Evolutionary conservation across 2,888 invertebrate genomes (phyloP).

Genomic region (Hirtodrosophila trivittata): DNA sequence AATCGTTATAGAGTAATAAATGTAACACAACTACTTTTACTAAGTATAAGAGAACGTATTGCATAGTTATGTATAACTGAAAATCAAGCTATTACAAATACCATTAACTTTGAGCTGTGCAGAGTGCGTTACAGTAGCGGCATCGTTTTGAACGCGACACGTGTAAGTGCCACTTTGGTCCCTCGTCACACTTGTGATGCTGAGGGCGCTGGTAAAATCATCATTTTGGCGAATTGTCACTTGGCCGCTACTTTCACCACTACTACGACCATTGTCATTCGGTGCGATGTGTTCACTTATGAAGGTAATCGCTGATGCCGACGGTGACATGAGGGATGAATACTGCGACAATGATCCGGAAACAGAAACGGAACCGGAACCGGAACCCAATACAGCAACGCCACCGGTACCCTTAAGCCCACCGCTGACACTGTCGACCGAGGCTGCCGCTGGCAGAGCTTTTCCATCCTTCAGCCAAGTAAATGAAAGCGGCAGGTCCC

Average conservation of each 20-base stretch:
- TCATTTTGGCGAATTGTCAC: constrained; percentile 86
- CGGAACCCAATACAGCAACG: constrained; percentile 65
- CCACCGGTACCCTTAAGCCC: constrained; percentile 80
- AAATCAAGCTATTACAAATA: constrained; percentile 78
- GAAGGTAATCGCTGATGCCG: constrained; percentile 31
- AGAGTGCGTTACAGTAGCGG: constrained; percentile 86
- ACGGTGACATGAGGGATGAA: constrained; percentile 44
- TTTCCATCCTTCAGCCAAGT: constrained; percentile 87
- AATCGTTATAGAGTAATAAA: too few relatives aligned
- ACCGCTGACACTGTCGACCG: constrained; percentile 64
- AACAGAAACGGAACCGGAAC: constrained; percentile 39
- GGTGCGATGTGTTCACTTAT: constrained; percentile 38
- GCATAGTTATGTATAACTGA: neutral
- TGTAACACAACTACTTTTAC: too few relatives aligned
- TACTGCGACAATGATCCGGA: constrained; percentile 41
- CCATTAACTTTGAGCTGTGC: constrained; percentile 86
- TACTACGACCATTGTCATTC: constrained; percentile 81
- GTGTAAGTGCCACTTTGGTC: constrained; percentile 86
- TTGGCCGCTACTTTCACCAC: constrained; percentile 83
- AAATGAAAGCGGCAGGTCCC: constrained; percentile 87
- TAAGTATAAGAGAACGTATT: neutral
- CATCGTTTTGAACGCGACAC: constrained; percentile 86
- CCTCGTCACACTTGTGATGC: constrained; percentile 86
- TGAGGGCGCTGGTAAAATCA: constrained; percentile 86
- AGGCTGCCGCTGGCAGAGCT: constrained; percentile 82